Evolutionary conservation across 2,797 vertebrate species (phyloP).

Genomic region (Anguilla anguilla): DNA sequence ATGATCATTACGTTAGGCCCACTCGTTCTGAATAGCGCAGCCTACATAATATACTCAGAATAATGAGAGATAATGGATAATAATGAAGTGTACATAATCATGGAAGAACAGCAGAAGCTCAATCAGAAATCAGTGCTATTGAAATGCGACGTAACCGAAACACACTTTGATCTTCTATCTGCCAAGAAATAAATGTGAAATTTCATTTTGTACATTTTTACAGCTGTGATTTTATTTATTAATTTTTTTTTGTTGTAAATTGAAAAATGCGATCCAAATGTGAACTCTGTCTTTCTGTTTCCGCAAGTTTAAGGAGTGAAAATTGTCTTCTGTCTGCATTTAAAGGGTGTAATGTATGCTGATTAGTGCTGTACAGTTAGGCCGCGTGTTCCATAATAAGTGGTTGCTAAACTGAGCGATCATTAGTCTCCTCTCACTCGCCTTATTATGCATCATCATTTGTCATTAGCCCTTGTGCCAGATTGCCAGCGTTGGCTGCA

Average conservation of each 20-base stretch:
- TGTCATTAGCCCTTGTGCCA: constrained; percentile 13
- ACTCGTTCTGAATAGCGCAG: neutral
- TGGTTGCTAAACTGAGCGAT: neutral
- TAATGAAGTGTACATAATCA: neutral
- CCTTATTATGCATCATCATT: constrained; percentile 1
- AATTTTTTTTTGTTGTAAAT: neutral
- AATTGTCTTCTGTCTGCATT: neutral
- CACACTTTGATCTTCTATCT: neutral
- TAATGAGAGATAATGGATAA: neutral
- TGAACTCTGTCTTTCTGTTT: neutral
- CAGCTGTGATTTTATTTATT: neutral
- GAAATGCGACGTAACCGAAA: neutral
- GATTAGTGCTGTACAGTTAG: neutral
- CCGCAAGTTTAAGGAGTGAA: neutral
- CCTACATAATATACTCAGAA: neutral
- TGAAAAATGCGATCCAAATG: neutral
- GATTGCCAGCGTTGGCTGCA: neutral
- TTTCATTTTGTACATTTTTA: neutral
- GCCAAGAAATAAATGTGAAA: neutral
- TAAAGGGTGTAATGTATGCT: neutral
- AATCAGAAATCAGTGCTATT: neutral
- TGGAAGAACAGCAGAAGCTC: neutral
- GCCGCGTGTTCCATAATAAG: neutral
- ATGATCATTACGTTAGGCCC: neutral
- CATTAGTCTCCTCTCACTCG: neutral